These are phyloP conservation scores for Hemicordylus capensis DNA, from an alignment of 2,113 vertebrate genomes.

Conservation along the genomic window DNA sequence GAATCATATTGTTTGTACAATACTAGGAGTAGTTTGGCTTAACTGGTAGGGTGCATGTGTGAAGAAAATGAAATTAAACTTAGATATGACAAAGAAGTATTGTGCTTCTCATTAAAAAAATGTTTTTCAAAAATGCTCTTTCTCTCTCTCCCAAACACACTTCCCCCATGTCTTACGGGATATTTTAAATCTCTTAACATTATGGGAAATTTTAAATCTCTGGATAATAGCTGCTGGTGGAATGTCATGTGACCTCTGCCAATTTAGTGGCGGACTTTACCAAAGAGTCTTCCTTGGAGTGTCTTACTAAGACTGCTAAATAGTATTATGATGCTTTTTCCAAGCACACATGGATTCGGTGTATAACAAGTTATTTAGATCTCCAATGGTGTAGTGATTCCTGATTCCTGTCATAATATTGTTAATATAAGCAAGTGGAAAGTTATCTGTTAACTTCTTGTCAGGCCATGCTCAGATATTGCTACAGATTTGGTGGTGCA, in stretches of 20 bases:
- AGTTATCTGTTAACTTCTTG: conserved; percentile 7
- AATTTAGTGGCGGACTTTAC: neutral
- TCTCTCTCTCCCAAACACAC: too few species aligned
- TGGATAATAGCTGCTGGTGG: neutral
- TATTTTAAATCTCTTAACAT: too few species aligned
- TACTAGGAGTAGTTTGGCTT: too few species aligned
- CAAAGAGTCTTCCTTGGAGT: neutral
- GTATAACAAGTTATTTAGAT: neutral
- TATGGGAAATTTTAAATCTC: neutral
- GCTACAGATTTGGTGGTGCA: conserved; percentile 25
- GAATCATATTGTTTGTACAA: neutral
- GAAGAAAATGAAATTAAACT: too few species aligned
- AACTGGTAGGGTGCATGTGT: too few species aligned
- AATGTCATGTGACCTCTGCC: neutral
- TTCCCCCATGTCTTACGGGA: too few species aligned
- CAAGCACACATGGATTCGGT: neutral
- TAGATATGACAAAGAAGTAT: too few species aligned
- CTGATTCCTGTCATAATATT: neutral
- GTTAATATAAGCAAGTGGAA: neutral
- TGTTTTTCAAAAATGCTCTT: too few species aligned
- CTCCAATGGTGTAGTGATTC: neutral
- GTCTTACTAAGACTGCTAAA: neutral
- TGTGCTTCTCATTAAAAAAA: too few species aligned
- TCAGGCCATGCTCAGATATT: conserved; percentile 41
- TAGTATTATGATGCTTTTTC: neutral